Evolutionary conservation across 2,888 invertebrate genomes (phyloP).

Genomic region (Crepidodera aurea): DNA sequence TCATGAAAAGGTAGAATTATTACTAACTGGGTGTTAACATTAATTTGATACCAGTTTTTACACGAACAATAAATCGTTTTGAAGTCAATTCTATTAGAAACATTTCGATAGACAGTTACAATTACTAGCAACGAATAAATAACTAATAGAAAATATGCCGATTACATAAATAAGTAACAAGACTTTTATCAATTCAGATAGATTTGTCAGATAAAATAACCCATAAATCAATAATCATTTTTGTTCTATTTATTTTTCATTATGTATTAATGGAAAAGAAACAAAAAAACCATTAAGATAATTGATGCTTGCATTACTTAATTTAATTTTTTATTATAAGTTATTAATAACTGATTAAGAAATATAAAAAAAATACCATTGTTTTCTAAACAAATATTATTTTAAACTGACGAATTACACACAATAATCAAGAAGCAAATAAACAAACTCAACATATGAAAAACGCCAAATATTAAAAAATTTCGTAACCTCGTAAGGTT

Average conservation of each 20-base stretch:
- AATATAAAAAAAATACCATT: too few species aligned
- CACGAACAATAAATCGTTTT: too few species aligned
- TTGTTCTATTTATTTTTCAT: slow-evolving; percentile 5
- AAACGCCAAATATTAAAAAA: too few species aligned
- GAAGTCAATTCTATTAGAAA: too few species aligned
- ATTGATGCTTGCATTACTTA: slow-evolving; percentile 1
- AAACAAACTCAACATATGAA: too few species aligned
- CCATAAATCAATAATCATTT: slow-evolving; percentile 12
- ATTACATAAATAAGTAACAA: neutral
- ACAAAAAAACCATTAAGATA: neutral
- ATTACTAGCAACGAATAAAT: neutral
- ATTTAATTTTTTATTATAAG: slow-evolving; percentile 3
- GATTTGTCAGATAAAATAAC: slow-evolving; percentile 5
- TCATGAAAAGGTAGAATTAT: too few species aligned
- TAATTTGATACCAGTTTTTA: too few species aligned
- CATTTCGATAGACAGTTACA: neutral
- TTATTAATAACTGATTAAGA: neutral
- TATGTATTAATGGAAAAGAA: neutral
- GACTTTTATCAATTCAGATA: neutral
- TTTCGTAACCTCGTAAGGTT: too few species aligned
- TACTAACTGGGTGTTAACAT: too few species aligned
- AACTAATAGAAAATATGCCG: neutral
- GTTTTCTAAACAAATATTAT: too few species aligned
- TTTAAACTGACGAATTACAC: too few species aligned
- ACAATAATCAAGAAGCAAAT: too few species aligned